phyloP scores from a whole-genome alignment of 2,113 vertebrate genomes.

The Pollimyrus isidori region DNA sequence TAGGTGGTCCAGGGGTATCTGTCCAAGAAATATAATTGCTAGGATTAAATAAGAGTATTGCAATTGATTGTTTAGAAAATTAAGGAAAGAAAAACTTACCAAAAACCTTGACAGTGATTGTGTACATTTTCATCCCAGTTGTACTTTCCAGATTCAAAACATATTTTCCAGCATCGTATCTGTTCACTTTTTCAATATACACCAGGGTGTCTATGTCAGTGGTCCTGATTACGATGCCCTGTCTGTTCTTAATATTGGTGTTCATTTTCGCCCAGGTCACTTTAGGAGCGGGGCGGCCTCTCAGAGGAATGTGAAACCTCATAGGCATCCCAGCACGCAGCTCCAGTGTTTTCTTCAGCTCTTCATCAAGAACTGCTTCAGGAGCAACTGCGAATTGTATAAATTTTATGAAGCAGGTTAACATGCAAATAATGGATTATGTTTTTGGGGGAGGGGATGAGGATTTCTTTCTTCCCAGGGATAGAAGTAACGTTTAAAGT shows the following conservation, averaged over 20 bases:
- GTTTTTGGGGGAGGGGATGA: background rate
- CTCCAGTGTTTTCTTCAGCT: conserved; percentile 77
- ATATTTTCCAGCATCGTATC: conserved; percentile 96
- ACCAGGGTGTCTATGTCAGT: conserved; percentile 77
- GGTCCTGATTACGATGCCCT: conserved; percentile 83
- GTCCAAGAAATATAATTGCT: conserved; percentile 23
- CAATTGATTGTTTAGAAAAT: background rate
- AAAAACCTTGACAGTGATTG: conserved; percentile 84
- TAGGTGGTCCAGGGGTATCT: conserved; percentile 93
- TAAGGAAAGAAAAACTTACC: conserved; percentile 64
- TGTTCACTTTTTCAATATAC: conserved; percentile 83
- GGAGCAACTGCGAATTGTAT: conserved; percentile 71
- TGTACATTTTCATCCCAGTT: conserved; percentile 88
- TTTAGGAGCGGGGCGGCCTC: conserved; percentile 81
- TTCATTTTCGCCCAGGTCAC: conserved; percentile 90
- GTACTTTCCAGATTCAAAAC: conserved; percentile 80
- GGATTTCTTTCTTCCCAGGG: background rate
- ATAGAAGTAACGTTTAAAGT: background rate
- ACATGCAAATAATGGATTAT: background rate
- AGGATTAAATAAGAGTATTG: conserved; percentile 1
- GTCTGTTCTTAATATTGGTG: conserved; percentile 82
- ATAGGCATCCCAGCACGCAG: conserved; percentile 80
- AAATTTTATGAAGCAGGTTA: conserved; percentile 11
- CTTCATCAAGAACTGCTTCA: conserved; percentile 84
- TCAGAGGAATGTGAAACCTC: conserved; percentile 84